A percentile compares a stretch with the other conserved stretches of the same genome.
Evolutionary conservation across 2,113 vertebrate genomes (phyloP).

Genomic region (Agapornis roseicollis): DNA sequence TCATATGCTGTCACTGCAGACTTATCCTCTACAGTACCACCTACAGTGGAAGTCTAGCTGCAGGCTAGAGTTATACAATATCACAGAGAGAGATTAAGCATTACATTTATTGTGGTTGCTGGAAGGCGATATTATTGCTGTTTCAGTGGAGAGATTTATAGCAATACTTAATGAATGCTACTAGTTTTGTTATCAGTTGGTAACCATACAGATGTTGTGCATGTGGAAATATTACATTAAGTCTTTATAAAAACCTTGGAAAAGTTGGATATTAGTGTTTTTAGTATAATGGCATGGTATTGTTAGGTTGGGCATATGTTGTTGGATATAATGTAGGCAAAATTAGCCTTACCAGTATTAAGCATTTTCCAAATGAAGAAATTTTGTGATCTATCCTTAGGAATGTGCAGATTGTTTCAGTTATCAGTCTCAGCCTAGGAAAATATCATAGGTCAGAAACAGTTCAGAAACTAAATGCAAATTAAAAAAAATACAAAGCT

Average conservation of each 20-base stretch:
- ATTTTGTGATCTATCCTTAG: constrained; percentile 13
- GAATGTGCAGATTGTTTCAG: constrained; percentile 23
- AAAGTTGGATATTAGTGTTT: constrained; percentile 40
- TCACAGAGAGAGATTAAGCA: constrained; percentile 67
- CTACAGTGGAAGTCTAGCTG: constrained; percentile 31
- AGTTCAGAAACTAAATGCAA: constrained; percentile 34
- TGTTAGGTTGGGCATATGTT: neutral
- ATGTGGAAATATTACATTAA: constrained; percentile 45
- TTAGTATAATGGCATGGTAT: neutral
- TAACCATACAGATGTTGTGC: constrained; percentile 13
- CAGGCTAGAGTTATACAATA: constrained; percentile 49
- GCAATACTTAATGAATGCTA: constrained; percentile 63
- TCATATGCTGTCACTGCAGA: constrained; percentile 5
- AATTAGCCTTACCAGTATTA: constrained; percentile 6
- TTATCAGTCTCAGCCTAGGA: constrained; percentile 21
- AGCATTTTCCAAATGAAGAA: constrained; percentile 32
- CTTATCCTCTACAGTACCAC: constrained; percentile 40
- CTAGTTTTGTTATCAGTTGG: constrained; percentile 64
- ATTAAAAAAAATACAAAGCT: neutral
- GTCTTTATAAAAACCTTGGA: neutral
- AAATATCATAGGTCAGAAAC: constrained; percentile 50
- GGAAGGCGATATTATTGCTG: constrained; percentile 53
- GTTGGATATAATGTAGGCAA: neutral
- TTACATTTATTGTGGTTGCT: constrained; percentile 66
- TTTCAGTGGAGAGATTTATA: constrained; percentile 71